Evolutionary conservation across 2,797 vertebrate genomes (phyloP).

Genomic region (Phalanger gymnotis): DNA sequence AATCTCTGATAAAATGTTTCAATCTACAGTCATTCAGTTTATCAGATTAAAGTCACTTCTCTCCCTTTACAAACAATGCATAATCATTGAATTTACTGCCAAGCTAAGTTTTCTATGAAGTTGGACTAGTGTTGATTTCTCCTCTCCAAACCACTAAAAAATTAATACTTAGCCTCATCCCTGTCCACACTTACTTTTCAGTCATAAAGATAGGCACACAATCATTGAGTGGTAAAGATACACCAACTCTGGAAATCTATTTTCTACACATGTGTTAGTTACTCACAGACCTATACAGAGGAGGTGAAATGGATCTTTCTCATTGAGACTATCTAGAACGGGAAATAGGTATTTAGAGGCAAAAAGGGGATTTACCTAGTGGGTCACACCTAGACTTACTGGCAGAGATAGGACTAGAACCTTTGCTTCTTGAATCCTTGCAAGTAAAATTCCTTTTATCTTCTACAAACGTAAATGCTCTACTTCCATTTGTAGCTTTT

Average conservation of each 20-base stretch:
- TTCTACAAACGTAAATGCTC: neutral
- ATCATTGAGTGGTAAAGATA: neutral
- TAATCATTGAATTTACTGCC: neutral
- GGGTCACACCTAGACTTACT: neutral
- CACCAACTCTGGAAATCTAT: neutral
- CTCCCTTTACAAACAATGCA: neutral
- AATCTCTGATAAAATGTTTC: constrained; percentile 45
- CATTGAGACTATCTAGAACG: neutral
- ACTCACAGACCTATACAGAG: neutral
- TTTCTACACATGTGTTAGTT: neutral
- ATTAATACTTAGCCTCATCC: neutral
- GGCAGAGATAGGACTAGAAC: neutral
- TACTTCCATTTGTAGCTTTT: neutral
- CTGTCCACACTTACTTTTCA: neutral
- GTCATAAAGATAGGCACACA: neutral
- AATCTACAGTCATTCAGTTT: constrained; percentile 41
- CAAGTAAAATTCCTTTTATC: neutral
- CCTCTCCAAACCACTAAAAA: neutral
- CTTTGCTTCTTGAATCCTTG: neutral
- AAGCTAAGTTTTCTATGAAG: neutral
- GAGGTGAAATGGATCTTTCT: neutral
- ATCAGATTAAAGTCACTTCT: constrained; percentile 19
- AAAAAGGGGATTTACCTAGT: neutral
- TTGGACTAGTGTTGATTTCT: neutral
- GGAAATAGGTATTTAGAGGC: neutral